Evolutionary conservation across 1,140 invertebrate genomes (phyloP).

Genomic region (Pteromalus puparum): DNA sequence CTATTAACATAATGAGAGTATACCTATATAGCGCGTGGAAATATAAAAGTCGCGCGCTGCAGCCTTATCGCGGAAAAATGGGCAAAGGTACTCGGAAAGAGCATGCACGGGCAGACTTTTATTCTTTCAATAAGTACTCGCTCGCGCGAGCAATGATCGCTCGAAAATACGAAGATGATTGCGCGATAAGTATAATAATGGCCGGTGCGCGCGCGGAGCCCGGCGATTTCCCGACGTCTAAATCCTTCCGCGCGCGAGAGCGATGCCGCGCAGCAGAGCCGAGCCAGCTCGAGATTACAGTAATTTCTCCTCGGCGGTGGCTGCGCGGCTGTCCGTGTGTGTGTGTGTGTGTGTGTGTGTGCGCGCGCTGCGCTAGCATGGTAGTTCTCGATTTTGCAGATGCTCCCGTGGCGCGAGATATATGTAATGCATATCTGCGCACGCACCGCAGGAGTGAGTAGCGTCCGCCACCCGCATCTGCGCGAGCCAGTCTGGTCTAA

Average conservation of each 20-base stretch:
- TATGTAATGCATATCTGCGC: not conserved
- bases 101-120: not conserved
- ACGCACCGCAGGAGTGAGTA: not conserved
- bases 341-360: no score
- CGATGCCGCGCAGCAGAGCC: not conserved
- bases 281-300: constrained; percentile 4
- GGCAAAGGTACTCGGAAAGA: not conserved
- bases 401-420: not conserved
- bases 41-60: not conserved
- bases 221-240: constrained; percentile 4
- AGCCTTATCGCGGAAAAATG: no score
- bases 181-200: constrained; percentile 20
- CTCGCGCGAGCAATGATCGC: not conserved
- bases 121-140: not conserved
- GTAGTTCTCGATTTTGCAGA: constrained; percentile 4
- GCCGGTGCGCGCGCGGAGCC: not conserved
- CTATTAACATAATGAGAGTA: not conserved
- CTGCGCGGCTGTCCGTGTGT: no score
- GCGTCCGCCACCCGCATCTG: not conserved
- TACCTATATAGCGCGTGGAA: no score
- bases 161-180: not conserved
- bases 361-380: not conserved
- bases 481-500: not conserved
- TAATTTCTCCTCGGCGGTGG: not conserved
- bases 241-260: not conserved